phyloP scores from a whole-genome alignment of 2,797 vertebrate species.

The Acestrorhynchus altus region DNA sequence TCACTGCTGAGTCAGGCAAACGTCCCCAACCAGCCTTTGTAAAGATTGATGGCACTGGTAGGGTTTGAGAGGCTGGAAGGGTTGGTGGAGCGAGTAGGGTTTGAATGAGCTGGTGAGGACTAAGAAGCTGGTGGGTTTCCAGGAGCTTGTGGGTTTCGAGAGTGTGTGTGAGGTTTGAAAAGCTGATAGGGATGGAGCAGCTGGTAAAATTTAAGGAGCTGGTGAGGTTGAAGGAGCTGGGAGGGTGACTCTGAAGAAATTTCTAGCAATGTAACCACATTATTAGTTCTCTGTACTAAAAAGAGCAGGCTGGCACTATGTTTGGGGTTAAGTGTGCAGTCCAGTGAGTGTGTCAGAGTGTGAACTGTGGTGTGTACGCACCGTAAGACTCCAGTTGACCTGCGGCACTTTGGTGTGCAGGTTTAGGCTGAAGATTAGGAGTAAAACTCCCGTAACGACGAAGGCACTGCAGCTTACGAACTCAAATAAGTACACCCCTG shows the following conservation, averaged over 20 bases:
- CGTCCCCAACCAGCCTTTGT: not conserved
- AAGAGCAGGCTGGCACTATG: slow-evolving; percentile 53
- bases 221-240: not conserved
- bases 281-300: too few relatives aligned
- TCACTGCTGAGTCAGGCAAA: slow-evolving; percentile 35
- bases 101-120: not conserved
- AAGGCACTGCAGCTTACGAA: slow-evolving; percentile 97
- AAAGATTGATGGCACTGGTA: too few relatives aligned
- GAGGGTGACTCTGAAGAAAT: too few relatives aligned
- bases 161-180: too few relatives aligned
- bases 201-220: not conserved
- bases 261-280: too few relatives aligned
- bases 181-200: not conserved
- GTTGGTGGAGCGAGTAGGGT: not conserved
- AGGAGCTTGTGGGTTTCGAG: not conserved
- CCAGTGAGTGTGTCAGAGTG: not conserved
- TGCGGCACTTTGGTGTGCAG: slow-evolving; percentile 92
- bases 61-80: too few relatives aligned
- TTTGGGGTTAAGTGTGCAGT: not conserved
- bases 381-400: slow-evolving; percentile 97
- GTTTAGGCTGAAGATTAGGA: slow-evolving; percentile 91
- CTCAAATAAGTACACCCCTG: slow-evolving; percentile 97
- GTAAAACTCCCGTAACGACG: slow-evolving; percentile 91
- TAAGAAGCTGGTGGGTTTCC: not conserved
- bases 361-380: slow-evolving; percentile 70